A percentile compares a stretch with the other conserved stretches of the same genome.
These are phyloP conservation scores for Trachelus iudaicus DNA, from an alignment of 2,888 invertebrate genomes.

Conservation along the genomic window DNA sequence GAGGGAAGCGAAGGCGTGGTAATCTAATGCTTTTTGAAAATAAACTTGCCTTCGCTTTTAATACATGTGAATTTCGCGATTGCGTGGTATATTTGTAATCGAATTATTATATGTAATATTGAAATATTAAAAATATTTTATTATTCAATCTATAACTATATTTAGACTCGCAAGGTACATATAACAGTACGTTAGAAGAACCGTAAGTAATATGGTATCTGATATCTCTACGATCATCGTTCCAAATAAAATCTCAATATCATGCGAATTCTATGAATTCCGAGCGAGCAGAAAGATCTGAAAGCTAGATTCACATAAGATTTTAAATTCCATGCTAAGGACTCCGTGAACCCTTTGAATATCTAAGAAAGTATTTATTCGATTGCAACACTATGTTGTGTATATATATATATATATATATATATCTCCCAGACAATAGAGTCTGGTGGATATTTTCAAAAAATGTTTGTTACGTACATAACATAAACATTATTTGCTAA, in stretches of 20 bases:
- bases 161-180: neutral
- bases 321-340: neutral
- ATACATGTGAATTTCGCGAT: neutral
- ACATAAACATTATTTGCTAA: neutral
- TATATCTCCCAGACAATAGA: too few species aligned
- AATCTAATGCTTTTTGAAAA: neutral
- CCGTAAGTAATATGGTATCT: neutral
- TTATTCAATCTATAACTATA: neutral
- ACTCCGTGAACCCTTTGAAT: neutral
- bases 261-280: neutral
- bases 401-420: too few species aligned
- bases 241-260: neutral
- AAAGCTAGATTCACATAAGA: neutral
- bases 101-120: neutral
- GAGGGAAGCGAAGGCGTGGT: neutral
- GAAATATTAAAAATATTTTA: neutral
- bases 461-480: neutral
- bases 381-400: neutral
- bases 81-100: neutral
- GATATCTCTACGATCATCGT: neutral
- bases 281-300: neutral
- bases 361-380: neutral
- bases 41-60: neutral
- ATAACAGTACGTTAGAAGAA: neutral
- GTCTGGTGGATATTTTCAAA: neutral